Percentiles rank a stretch among this genome's conserved stretches.
These are phyloP conservation scores for Drosophila greeni DNA, from an alignment of 2,888 invertebrate species.

Conservation along the genomic window DNA sequence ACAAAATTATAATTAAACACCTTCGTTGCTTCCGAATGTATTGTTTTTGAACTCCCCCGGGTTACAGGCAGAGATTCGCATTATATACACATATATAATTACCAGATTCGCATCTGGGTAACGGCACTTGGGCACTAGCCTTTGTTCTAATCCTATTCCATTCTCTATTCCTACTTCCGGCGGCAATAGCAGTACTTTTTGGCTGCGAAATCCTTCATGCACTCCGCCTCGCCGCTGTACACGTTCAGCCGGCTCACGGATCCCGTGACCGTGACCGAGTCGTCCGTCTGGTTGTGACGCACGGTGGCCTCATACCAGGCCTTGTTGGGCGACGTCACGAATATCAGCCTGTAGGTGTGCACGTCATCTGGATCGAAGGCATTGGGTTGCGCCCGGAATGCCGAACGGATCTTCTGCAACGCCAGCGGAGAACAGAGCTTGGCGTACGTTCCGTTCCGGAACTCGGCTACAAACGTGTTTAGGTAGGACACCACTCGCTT, in stretches of 20 bases:
- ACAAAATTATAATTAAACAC: not conserved
- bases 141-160: slow-evolving; percentile 17
- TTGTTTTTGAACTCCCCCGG: not conserved
- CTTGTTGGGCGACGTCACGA: slow-evolving; percentile 84
- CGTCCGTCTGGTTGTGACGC: slow-evolving; percentile 74
- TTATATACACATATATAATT: slow-evolving; percentile 4
- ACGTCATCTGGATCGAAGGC: slow-evolving; percentile 30
- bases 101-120: slow-evolving; percentile 24
- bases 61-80: slow-evolving; percentile 5
- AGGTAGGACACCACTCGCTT: slow-evolving; percentile 74
- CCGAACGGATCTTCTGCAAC: slow-evolving; percentile 81
- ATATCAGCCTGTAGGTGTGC: slow-evolving; percentile 83
- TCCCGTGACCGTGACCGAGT: slow-evolving; percentile 80
- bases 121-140: slow-evolving; percentile 49
- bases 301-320: slow-evolving; percentile 86
- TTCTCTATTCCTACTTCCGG: slow-evolving; percentile 44
- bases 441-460: slow-evolving; percentile 71
- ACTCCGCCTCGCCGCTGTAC: slow-evolving; percentile 80
- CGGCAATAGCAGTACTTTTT: slow-evolving; percentile 82
- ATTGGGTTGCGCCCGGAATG: slow-evolving; percentile 77
- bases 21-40: slow-evolving; percentile 1
- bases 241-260: slow-evolving; percentile 82
- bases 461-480: slow-evolving; percentile 71
- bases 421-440: slow-evolving; percentile 80
- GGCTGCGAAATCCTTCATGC: slow-evolving; percentile 80